Evolutionary conservation across 2,113 vertebrate genomes (phyloP), one percentile per base, ranked within the genome.

Genomic region (Procavia capensis): DNA sequence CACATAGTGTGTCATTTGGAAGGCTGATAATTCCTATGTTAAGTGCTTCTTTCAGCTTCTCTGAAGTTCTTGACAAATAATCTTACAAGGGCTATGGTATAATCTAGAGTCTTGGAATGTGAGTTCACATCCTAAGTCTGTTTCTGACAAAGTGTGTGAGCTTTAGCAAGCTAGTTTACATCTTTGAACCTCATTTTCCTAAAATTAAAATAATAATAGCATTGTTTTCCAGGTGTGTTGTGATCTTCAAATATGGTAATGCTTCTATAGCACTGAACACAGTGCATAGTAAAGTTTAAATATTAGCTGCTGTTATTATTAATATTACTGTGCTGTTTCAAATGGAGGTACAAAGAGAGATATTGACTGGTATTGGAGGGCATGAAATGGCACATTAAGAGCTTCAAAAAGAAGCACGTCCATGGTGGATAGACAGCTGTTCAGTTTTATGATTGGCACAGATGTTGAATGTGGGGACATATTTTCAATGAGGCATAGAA

Each of bases 11-110:
- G 27, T 57, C 17, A 64, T 68, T 66, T 43, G 31, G 54, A 87
- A 74, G 17, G 70, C 80, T 0, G 9, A 0, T 24, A 63, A 76
- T 36, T 94, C 47, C 43, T 54, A 78, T 72, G 9, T 31, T 85
- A 72, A 79, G 7, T 27, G 19, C 64, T 88, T 34, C 8, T 66
- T 27, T 63, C 34, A 45, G 5, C 63, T 92, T 87, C 19, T 88
- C 47, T 50, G 8, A 88, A 82, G 78, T 91, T 91, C 39, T 85
- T 93, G 31, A 78, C 79, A 91, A 66, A 78, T 64, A 43, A 43
- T 36, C 72, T 34, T 66, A 43, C 19, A 34, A 84, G 36, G 43
- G 6, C 24, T 85, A 5, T 92, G 74, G 1, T 22, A 63, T 50
- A 36, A 91, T 70, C 36, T 54, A 81, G n/a, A 57, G 27, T 45